Evolutionary conservation across 2,797 vertebrate species (phyloP).

Genomic region (Oophaga sylvatica): DNA sequence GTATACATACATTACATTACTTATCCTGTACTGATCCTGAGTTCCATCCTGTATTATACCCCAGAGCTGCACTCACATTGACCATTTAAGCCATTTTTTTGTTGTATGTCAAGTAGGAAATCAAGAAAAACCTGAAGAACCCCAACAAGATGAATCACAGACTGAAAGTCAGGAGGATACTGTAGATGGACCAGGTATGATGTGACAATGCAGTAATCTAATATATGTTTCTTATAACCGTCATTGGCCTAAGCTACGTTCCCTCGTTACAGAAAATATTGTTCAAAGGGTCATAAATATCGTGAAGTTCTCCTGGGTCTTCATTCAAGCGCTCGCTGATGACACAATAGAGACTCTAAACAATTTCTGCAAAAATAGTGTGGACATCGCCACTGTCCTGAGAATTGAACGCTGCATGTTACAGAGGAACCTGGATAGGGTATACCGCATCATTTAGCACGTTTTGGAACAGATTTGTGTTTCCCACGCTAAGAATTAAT

Average conservation of each 20-base stretch:
- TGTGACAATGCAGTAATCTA: background rate
- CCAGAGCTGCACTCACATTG: too few relatives aligned
- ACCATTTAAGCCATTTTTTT: background rate
- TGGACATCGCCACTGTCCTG: constrained; percentile 74
- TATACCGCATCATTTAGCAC: constrained; percentile 34
- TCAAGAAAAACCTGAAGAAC: constrained; percentile 32
- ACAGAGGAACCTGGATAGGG: constrained; percentile 75
- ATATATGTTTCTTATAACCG: background rate
- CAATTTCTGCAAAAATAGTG: constrained; percentile 73
- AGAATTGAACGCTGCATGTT: constrained; percentile 71
- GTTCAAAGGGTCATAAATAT: constrained; percentile 68
- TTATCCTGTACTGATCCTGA: too few relatives aligned
- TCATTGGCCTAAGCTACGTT: background rate
- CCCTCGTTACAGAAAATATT: constrained; percentile 70
- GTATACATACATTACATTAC: too few relatives aligned
- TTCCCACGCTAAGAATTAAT: background rate
- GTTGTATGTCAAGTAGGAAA: background rate
- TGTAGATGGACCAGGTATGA: constrained; percentile 43
- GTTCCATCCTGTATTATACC: too few relatives aligned
- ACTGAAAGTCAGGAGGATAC: constrained; percentile 33
- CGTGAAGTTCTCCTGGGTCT: constrained; percentile 71
- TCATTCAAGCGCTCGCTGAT: constrained; percentile 73
- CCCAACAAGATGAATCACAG: constrained; percentile 3
- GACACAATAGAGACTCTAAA: constrained; percentile 71
- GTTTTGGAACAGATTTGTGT: background rate